phyloP scores from a whole-genome alignment of 2,113 vertebrate genomes.

The Hepsetus odoe region DNA sequence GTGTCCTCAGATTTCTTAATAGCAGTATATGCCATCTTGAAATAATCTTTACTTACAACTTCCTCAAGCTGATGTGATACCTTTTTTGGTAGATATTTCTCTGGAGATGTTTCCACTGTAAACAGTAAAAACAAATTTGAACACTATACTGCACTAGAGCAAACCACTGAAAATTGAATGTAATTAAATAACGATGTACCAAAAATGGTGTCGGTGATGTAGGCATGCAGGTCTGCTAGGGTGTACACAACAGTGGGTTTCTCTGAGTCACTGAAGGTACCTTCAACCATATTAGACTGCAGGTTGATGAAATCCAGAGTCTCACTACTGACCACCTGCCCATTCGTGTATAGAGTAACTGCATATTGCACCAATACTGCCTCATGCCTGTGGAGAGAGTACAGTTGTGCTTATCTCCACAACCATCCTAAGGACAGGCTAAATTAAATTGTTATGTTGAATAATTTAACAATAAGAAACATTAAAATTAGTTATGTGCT shows the following conservation, averaged over 20 bases:
- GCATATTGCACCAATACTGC: slow-evolving; percentile 81
- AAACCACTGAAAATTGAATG: neutral
- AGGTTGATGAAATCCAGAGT: slow-evolving; percentile 88
- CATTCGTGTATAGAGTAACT: slow-evolving; percentile 82
- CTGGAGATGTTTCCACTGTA: slow-evolving; percentile 29
- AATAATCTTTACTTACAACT: slow-evolving; percentile 15
- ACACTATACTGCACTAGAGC: neutral
- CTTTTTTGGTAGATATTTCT: neutral
- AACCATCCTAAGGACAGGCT: no score
- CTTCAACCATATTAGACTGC: slow-evolving; percentile 89
- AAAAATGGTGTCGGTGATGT: slow-evolving; percentile 77
- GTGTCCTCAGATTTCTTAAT: neutral
- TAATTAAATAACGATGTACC: neutral
- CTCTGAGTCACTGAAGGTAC: slow-evolving; percentile 75
- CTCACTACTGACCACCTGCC: slow-evolving; percentile 77
- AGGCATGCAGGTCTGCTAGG: slow-evolving; percentile 77
- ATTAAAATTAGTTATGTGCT: neutral
- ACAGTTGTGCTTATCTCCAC: slow-evolving; percentile 9
- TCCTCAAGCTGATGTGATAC: neutral
- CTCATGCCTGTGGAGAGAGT: slow-evolving; percentile 26
- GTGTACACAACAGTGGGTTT: slow-evolving; percentile 81
- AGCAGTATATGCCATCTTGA: neutral
- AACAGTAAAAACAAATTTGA: slow-evolving; percentile 13
- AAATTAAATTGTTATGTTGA: no score
- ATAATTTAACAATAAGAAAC: no score